A percentile compares a stretch with the other conserved stretches of the same genome.
These are phyloP conservation scores for Upupa epops DNA, from an alignment of 2,113 vertebrate species.

Conservation along the genomic window DNA sequence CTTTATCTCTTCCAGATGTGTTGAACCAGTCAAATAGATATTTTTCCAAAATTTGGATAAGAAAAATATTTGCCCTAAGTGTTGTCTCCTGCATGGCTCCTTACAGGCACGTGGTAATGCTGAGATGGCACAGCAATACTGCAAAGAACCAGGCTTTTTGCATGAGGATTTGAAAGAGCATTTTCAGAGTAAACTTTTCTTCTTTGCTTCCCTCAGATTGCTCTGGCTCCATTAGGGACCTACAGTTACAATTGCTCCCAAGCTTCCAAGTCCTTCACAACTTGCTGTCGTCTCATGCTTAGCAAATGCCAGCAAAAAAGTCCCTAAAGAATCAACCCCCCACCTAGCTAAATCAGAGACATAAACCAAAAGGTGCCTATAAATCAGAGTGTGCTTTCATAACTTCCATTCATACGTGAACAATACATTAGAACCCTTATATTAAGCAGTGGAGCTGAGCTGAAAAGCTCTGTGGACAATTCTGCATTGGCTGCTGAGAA, in stretches of 20 bases:
- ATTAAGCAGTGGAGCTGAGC: not conserved
- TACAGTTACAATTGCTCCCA: not conserved
- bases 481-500: constrained; percentile 8
- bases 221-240: not conserved
- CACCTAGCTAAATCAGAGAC: not conserved
- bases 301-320: not conserved
- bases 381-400: constrained; percentile 14
- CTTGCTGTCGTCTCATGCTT: not conserved
- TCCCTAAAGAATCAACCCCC: not conserved
- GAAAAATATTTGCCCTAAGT: not conserved
- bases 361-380: not conserved
- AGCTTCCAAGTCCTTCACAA: not conserved
- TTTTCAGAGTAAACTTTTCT: not conserved
- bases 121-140: not conserved
- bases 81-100: not conserved
- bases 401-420: not conserved
- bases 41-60: not conserved
- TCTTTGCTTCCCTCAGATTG: not conserved
- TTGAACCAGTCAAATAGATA: not conserved
- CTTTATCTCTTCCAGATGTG: not conserved
- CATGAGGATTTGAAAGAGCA: not conserved
- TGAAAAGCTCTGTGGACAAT: not conserved
- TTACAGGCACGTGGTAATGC: not conserved
- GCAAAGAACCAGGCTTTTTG: not conserved
- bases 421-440: not conserved